Base-by-base conservation (phyloP, 64 coral and sea anemone genomes). In the Montipora foliosa region DNA sequence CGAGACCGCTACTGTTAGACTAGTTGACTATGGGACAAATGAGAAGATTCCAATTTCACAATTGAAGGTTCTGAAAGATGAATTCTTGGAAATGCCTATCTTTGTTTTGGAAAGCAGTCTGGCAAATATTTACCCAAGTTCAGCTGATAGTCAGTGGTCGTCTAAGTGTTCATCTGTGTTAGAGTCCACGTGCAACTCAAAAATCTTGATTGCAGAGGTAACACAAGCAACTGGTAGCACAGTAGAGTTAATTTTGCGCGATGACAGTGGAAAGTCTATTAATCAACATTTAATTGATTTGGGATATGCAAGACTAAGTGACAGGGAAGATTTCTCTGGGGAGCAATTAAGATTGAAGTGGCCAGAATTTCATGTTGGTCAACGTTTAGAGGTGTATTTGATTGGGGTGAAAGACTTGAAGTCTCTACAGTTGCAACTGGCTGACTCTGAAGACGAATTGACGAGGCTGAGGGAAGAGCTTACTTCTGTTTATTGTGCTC, bases 11-110 rank as follows among this genome's bases (percentile, higher is more conserved):
- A 83, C 88, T 2, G 94, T 95, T 7, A 93, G 89, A 77, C 95
- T 98, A 85, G 89, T 98, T 13, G 94, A 98, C 74, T 98, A 93
- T 95, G 94, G 97, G 3, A 95, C 90, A 48, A 53, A 55, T 79
- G 86, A 98, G 70, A 91, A 77, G 14, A 95, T 92, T 13, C 94
- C 88, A 14, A 79, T 98, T 29, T 91, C 93, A 37, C 59, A 93
- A 78, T 70, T 98, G 10, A 95, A 83, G 71, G 91, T 51, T 58
- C 74, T 98, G 5, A 93, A 95, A 47, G 91, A 93, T 46, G 87
- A 95, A 77, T 76, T 95, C 20, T 21, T 78, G 4, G 58, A 77
- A 22, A 67, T 93, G 44, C 97, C 97, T 10, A 74, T 88, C 17
- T 95, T 93, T 71, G 76, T 92, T 16, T 50, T 98, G 70, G 94